Evolutionary conservation across 2,113 vertebrate species (phyloP).

Genomic region (Tenrec ecaudatus): DNA sequence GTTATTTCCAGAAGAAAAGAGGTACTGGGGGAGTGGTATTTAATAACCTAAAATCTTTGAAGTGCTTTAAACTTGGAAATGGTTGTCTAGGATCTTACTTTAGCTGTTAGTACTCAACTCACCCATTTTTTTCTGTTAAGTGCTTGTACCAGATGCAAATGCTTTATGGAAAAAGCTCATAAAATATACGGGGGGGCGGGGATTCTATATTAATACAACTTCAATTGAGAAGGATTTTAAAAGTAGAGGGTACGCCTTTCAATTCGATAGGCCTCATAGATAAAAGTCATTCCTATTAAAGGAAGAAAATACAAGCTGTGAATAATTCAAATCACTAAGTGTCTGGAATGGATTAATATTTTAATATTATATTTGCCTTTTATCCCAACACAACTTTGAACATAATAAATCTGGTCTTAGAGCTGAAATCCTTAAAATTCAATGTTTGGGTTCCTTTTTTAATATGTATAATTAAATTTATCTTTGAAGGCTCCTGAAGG

Average conservation of each 20-base stretch:
- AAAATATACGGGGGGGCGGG: slow-evolving; percentile 63
- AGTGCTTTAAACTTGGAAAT: slow-evolving; percentile 66
- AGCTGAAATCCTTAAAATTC: slow-evolving; percentile 79
- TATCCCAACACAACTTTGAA: slow-evolving; percentile 83
- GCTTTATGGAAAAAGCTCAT: slow-evolving; percentile 64
- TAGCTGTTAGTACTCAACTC: slow-evolving; percentile 15
- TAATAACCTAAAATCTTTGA: slow-evolving; percentile 16
- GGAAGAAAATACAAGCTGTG: slow-evolving; percentile 63
- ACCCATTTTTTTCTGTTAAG: slow-evolving; percentile 51
- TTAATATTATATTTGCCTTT: slow-evolving; percentile 83
- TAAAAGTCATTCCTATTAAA: slow-evolving; percentile 75
- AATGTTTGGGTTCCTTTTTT: slow-evolving; percentile 67
- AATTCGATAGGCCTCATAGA: slow-evolving; percentile 60
- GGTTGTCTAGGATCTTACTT: slow-evolving; percentile 62
- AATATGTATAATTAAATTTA: slow-evolving; percentile 75
- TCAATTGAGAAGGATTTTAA: slow-evolving; percentile 63
- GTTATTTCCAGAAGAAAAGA: not conserved
- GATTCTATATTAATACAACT: slow-evolving; percentile 70
- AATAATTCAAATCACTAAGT: slow-evolving; percentile 85
- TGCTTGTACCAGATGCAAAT: slow-evolving; percentile 60
- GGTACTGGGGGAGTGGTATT: not conserved
- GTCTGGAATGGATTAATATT: slow-evolving; percentile 83
- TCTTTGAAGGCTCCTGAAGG: slow-evolving; percentile 70
- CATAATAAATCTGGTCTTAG: slow-evolving; percentile 83
- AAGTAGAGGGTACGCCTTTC: slow-evolving; percentile 70